phyloP scores from a whole-genome alignment of 2,113 vertebrate species.

The Egretta garzetta region DNA sequence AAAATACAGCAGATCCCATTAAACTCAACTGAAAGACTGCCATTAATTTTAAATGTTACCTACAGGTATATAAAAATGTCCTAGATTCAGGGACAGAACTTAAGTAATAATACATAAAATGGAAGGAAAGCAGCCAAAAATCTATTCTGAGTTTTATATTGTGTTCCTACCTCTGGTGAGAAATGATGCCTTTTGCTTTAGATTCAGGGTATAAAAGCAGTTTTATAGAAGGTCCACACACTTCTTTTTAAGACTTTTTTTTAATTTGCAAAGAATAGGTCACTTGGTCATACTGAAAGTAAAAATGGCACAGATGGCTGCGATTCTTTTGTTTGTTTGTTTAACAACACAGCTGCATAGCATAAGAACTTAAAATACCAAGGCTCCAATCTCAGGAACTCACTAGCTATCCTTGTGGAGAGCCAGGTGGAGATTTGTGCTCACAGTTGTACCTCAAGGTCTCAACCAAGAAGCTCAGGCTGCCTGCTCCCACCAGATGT shows the following conservation, averaged over 20 bases:
- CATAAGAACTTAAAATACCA: neutral
- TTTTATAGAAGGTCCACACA: neutral
- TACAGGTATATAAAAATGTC: conserved; percentile 35
- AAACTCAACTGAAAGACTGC: conserved; percentile 3
- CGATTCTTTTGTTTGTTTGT: neutral
- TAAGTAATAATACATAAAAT: conserved; percentile 38
- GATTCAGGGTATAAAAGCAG: neutral
- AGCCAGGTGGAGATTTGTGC: neutral
- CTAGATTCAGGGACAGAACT: conserved; percentile 26
- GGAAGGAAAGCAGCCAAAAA: conserved; percentile 28
- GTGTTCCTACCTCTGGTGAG: neutral
- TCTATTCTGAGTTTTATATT: neutral
- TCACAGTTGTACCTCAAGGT: neutral
- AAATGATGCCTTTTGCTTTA: neutral
- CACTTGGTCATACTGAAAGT: neutral
- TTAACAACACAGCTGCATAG: neutral
- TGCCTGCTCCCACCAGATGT: neutral
- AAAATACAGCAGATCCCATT: conserved; percentile 21
- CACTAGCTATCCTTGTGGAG: neutral
- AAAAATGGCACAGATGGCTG: neutral
- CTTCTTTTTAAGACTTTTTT: neutral
- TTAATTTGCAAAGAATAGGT: neutral
- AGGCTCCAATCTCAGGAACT: neutral
- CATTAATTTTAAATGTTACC: conserved; percentile 37
- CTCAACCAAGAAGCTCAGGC: neutral